phyloP scores from a whole-genome alignment of 2,113 vertebrate genomes.

The Oceanites oceanicus region DNA sequence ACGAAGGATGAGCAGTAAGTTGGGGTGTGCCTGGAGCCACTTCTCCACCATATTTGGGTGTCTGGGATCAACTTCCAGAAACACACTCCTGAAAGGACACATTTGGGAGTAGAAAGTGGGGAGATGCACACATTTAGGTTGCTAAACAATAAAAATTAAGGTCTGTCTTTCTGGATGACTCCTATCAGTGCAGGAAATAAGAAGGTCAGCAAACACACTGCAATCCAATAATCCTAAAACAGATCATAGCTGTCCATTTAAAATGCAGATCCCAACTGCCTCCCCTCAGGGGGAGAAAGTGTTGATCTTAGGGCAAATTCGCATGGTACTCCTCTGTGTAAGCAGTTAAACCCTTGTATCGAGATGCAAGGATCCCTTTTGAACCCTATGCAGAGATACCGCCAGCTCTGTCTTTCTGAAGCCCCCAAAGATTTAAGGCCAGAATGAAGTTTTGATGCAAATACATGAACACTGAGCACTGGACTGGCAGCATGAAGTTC shows the following conservation, averaged over 20 bases:
- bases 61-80: constrained; percentile 91
- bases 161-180: not conserved
- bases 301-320: not conserved
- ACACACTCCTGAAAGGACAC: constrained; percentile 78
- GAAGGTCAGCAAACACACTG: not conserved
- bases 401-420: not conserved
- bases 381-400: not conserved
- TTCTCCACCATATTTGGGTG: constrained; percentile 82
- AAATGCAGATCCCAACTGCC: not conserved
- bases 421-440: not conserved
- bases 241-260: not conserved
- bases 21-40: constrained; percentile 77
- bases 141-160: not conserved
- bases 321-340: not conserved
- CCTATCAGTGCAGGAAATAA: not conserved
- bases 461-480: not conserved
- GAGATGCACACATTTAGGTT: not conserved
- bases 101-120: not conserved
- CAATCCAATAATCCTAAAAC: not conserved
- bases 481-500: not conserved
- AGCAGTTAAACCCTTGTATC: not conserved
- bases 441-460: not conserved
- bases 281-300: not conserved
- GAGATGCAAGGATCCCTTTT: not conserved
- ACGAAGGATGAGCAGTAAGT: constrained; percentile 68